Conservation (phyloP, 2,797 vertebrate genomes). For the Halcyon leucocephala region DNA sequence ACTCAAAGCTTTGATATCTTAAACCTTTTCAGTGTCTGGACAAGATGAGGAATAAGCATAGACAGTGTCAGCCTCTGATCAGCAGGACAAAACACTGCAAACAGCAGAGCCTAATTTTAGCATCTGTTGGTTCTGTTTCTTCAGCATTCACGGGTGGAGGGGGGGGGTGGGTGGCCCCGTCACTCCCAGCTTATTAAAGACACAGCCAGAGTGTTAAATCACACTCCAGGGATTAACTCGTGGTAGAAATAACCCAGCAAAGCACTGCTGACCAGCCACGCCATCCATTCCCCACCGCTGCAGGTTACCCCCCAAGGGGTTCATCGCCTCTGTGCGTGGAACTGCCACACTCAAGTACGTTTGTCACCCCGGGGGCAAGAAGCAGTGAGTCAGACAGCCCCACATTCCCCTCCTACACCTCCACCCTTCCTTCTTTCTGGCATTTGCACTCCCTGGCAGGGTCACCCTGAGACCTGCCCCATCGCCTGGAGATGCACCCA, state of each 20-base stretch:
- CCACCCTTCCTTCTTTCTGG: rapidly evolving
- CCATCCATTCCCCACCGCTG: background rate
- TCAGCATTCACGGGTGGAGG: background rate
- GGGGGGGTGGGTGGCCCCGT: background rate
- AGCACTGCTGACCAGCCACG: rapidly evolving
- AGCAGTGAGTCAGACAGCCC: background rate
- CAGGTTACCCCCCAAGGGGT: background rate
- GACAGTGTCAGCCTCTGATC: constrained; percentile 22
- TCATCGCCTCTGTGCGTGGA: rapidly evolving
- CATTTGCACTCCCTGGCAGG: background rate
- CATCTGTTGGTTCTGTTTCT: constrained; percentile 50
- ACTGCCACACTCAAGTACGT: rapidly evolving
- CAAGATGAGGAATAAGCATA: constrained; percentile 27
- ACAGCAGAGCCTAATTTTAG: constrained; percentile 50
- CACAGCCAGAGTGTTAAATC: background rate
- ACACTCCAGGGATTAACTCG: background rate
- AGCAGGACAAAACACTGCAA: constrained; percentile 52
- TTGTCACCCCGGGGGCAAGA: background rate
- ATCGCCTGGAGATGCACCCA: rapidly evolving
- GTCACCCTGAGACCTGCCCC: too few species aligned
- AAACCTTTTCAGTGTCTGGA: constrained; percentile 42
- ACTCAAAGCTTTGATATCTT: constrained; percentile 6
- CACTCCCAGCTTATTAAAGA: constrained; percentile 32
- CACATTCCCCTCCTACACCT: rapidly evolving
- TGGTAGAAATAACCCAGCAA: background rate